Evolutionary conservation across 2,888 invertebrate genomes (phyloP), one percentile per base, ranked within the genome.

Genomic region (Lathronympha strigana): DNA sequence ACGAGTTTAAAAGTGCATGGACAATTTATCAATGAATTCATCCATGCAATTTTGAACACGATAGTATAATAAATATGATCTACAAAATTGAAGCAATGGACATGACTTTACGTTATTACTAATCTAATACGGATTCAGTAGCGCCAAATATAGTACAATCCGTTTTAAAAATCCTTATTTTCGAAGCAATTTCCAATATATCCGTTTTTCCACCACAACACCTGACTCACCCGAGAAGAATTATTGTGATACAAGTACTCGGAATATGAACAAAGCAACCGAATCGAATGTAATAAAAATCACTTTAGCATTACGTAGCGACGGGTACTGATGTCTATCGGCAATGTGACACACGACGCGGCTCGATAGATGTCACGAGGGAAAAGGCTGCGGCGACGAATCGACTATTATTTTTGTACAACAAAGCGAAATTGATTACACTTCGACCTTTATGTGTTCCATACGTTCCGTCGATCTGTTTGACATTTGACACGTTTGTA

Each of bases 201-300:
- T 81, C 79, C 78, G 78, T 78, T 84, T 82, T 82, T 82, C 80
- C 80, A 79, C 78, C 73, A 73, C 77, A 77, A 76, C 81, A 77
- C 76, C 76, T 73, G 73, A 72, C 76, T 75, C 81, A 77, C 76
- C 76, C 73, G 73, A 72, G 72, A 76, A 80, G 78, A 81, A 76
- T 81, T 84, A 83, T 83, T 80, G 81, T 79, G 79, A 76, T 78
- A 77, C 76, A 79, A 82, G 77, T 80, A 79, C 76, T 76, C 77
- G 73, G 78, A 83, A 85, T 85, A 87, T 84, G 87, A 88, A 88
- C 87, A 88, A 88, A 89, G 88, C 89, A 85, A 87, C 85, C 88
- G 88, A 86, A 88, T 87, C 88, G 86, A 90, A 90, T 85, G 87
- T 88, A 87, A 90, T 91, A 91, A 91, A 88, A 91, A 90, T 90